Conservation (phyloP, 2,888 invertebrate species). For the Meteorus cinctellus region DNA sequence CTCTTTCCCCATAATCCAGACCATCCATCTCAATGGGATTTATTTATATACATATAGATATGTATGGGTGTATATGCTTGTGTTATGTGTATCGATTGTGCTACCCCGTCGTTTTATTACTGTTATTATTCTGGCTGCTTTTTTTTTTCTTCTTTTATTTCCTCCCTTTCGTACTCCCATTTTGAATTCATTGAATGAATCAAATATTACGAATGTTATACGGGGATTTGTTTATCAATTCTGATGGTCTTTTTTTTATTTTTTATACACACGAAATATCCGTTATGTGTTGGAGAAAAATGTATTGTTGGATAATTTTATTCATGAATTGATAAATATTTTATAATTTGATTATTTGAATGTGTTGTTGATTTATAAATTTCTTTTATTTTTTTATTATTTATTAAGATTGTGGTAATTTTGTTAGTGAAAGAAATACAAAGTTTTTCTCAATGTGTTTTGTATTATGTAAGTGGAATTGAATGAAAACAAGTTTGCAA, state of each 20-base stretch:
- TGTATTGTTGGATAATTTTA: too few relatives aligned
- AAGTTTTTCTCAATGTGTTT: too few relatives aligned
- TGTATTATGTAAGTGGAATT: too few relatives aligned
- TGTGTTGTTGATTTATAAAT: too few relatives aligned
- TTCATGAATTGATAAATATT: too few relatives aligned
- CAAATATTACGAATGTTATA: background rate
- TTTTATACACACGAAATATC: too few relatives aligned
- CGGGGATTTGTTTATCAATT: background rate
- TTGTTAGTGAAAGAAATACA: too few relatives aligned
- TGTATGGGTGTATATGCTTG: background rate
- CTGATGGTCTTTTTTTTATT: background rate
- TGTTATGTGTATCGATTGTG: background rate
- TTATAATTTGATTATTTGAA: too few relatives aligned
- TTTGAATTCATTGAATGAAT: slow-evolving; percentile 2
- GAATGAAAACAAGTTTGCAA: too few relatives aligned
- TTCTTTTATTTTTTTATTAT: too few relatives aligned
- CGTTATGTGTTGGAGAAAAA: too few relatives aligned
- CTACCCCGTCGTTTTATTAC: background rate
- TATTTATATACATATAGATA: background rate
- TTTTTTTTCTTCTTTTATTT: background rate
- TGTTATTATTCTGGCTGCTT: background rate
- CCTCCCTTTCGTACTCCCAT: background rate
- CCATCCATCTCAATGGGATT: background rate
- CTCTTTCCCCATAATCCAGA: slow-evolving; percentile 15
- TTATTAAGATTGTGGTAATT: too few relatives aligned